Base-by-base conservation (phyloP, 2,113 vertebrate species). In the Eidolon helvum region DNA sequence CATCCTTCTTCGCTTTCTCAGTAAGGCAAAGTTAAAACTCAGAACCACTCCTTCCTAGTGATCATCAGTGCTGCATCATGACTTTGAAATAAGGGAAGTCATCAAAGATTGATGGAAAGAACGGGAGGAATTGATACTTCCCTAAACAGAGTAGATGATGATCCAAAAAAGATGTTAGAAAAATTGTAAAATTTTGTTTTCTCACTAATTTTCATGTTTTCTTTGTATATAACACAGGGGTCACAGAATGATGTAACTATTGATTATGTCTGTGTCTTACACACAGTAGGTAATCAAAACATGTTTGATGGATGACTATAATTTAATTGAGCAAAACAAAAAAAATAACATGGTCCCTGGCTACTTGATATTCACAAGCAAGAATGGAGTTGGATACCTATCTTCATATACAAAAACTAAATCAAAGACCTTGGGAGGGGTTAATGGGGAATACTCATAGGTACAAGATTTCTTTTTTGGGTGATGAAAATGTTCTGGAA, bases 401-500 rank as follows among this genome's bases (percentile, higher is more conserved):
- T 28, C 18, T 66, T 26, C 7, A 45, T 3, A 69, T 35, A 50
- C 11, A 77, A 80, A 94, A 38, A 85, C 33, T 38, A 45, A 96
- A 53, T 40, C n/a, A 91, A 71, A 87, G 79, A 90, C 12, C 7
- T 53, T 66, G 43, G 48, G 22, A 75, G 2, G 59, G 15, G 5
- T 57, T 85, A 90, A 48, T 59, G 63, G 28, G 45, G 66, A 89
- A 90, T n/a, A 10, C 35, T 71, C 35, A 53, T 15, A 55, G 35
- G 45, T 66, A 85, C 2, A 83, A 2, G 30, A 38, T 80, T 94
- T 63, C 53, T 28, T 28, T 87, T 55, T 71, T 38, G 63, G 75
- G 22, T 63, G 35, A 95, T 83, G 35, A 83, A 96, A 83, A 22
- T 92, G 7, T 65, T 65, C 28, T 87, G 43, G 24, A 90, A 94